phyloP scores from a whole-genome alignment of 2,113 vertebrate genomes.

The Ictalurus punctatus region DNA sequence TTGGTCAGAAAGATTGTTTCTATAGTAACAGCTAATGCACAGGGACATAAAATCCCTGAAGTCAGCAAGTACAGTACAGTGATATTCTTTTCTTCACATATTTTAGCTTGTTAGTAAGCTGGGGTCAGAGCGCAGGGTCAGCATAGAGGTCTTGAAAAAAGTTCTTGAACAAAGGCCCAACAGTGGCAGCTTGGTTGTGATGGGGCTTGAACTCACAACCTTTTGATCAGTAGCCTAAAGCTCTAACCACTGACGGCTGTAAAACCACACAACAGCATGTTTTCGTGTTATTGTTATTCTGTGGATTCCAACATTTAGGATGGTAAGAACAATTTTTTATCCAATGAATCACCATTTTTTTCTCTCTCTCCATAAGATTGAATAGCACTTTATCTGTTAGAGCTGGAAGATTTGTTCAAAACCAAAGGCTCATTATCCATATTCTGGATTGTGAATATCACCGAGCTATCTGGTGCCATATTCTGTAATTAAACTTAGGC shows the following conservation, averaged over 20 bases:
- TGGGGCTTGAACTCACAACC: background rate
- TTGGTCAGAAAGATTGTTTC: background rate
- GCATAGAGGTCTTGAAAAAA: background rate
- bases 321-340: no score
- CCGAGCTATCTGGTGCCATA: background rate
- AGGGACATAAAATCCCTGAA: background rate
- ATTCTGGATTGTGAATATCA: background rate
- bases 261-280: background rate
- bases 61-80: background rate
- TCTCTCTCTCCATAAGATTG: background rate
- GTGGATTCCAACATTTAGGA: background rate
- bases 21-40: slow-evolving; percentile 9
- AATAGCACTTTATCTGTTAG: background rate
- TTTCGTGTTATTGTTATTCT: background rate
- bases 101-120: background rate
- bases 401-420: slow-evolving; percentile 4
- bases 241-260: background rate
- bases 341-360: background rate
- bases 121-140: background rate
- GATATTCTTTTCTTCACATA: background rate
- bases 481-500: slow-evolving; percentile 8
- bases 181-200: background rate
- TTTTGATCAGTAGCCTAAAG: background rate
- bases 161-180: background rate
- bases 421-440: slow-evolving; percentile 11